phyloP scores from a whole-genome alignment of 2,888 invertebrate genomes.

The Drosophila tripunctata region DNA sequence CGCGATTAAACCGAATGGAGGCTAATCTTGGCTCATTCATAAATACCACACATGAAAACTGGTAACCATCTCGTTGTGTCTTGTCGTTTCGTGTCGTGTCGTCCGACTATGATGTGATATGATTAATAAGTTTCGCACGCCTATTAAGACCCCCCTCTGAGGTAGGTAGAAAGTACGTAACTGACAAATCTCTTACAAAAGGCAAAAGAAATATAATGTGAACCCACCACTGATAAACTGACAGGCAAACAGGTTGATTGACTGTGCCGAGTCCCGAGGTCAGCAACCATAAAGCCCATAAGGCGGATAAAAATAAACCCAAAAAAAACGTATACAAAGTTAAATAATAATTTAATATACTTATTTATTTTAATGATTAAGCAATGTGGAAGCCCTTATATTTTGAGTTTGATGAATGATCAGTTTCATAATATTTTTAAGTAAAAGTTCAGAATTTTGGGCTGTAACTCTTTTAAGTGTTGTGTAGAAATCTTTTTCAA shows the following conservation, averaged over 20 bases:
- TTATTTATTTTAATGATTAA: not conserved
- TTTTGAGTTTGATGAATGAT: too few species aligned
- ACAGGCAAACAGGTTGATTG: constrained; percentile 56
- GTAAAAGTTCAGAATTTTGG: too few species aligned
- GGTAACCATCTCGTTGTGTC: too few species aligned
- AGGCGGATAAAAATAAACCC: constrained; percentile 15
- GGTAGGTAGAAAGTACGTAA: constrained; percentile 37
- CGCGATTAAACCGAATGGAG: constrained; percentile 68
- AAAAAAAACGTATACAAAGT: constrained; percentile 11
- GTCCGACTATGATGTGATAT: constrained; percentile 51
- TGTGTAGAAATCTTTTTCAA: too few species aligned
- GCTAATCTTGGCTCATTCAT: constrained; percentile 75
- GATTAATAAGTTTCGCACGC: constrained; percentile 79
- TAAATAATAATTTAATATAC: constrained; percentile 2
- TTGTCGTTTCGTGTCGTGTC: constrained; percentile 4
- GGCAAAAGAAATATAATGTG: constrained; percentile 41
- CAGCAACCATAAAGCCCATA: constrained; percentile 16
- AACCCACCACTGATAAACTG: constrained; percentile 36
- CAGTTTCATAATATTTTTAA: too few species aligned
- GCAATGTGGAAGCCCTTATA: not conserved
- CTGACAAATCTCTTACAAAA: constrained; percentile 29
- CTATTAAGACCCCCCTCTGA: constrained; percentile 53
- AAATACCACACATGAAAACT: constrained; percentile 59
- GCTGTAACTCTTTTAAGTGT: too few species aligned
- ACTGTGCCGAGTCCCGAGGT: constrained; percentile 37